Base-by-base conservation (phyloP, 2,888 invertebrate species). In the Eilema caniola region DNA sequence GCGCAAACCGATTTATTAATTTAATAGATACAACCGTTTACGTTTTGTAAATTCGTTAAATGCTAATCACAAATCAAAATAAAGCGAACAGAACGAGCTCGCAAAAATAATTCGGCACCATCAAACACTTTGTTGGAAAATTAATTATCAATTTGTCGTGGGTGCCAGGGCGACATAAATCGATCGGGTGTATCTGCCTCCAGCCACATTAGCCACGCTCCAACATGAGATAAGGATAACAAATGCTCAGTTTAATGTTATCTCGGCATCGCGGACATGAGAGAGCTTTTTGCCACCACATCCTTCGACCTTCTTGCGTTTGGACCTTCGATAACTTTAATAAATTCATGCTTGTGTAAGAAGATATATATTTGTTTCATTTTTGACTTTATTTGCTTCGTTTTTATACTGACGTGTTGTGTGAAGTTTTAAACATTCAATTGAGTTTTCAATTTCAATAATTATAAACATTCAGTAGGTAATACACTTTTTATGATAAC, bases 111-210 rank as follows among this genome's bases (percentile, higher is more conserved):
- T 90, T 92, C 94, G 95, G 94, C 90, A 84, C 85, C 92, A 92
- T 95, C 95, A 95, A 95, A 95, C 90, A 88, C 85, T 80, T 86
- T 88, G 89, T 88, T 87, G 90, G 90, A 90, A 93, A 95, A 95
- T 95, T 95, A 95, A 95, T 95, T 95, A 94, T 92, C 94, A 95
- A 95, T 95, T 95, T 94, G 95, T 95, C 94, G 91, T 94, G 95
- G 94, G 91, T 93, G 93, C 93, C 93, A 91, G 89, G 89, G 91
- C 91, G 93, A 95, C 95, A 94, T 94, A 94, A 94, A 95, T 95
- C 94, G 94, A 94, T 94, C 94, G 91, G 86, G 88, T 90, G 89
- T 93, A 92, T 92, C 93, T 88, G 90, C 90, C 92, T 89, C 90
- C 92, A 90, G 91, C 89, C 94, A 91, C 94, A 95, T 95, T 94